Base-by-base conservation (phyloP, 2,888 invertebrate species). In the Blastobasis adustella region DNA sequence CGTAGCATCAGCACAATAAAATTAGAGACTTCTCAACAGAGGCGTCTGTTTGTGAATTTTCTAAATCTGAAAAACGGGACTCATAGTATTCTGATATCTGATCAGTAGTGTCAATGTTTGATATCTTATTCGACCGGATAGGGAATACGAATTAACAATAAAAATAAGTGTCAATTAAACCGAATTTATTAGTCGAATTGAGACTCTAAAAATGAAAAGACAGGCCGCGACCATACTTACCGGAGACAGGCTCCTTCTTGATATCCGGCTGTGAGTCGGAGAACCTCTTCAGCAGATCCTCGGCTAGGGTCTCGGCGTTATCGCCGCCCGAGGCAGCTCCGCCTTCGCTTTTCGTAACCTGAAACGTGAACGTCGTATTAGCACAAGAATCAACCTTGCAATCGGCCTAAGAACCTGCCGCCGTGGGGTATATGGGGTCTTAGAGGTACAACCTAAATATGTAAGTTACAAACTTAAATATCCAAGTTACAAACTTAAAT, bases 261-360 rank as follows among this genome's bases (percentile, higher is more conserved):
- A 87, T 75, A 49, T 85, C 82, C 1, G 93, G 87, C 57, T 92
- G 92, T 9, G 94, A 91, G 23, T 94, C 93, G 8, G 93, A 93
- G 69, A 97, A 95, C 66, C 96, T 94, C 76, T 96, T 95, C 51
- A 97, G 86, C 54, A 97, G 85, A 80, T 97, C 96, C 78, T 97
- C 97, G 45, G 96, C 95, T 57, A 96, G 89, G 43, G 95, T 93
- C 54, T 95, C 94, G 1, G 86, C 79, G 57, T 57, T 80, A 62
- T 88, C 87, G 73, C 79, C 69, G 70, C 79, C 72, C 64, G 77
- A 70, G 57, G 76, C 68, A 54, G 56, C 71, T 54, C 57, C 70
- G 41, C 71, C 69, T 72, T 86, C 86, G 63, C 76, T 86, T 73
- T 89, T 89, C 61, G 86, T 79, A 59, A 89, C 85, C 89, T 89